These are phyloP conservation scores for Cheilosia soror DNA, from an alignment of 2,888 invertebrate genomes.

Conservation along the genomic window DNA sequence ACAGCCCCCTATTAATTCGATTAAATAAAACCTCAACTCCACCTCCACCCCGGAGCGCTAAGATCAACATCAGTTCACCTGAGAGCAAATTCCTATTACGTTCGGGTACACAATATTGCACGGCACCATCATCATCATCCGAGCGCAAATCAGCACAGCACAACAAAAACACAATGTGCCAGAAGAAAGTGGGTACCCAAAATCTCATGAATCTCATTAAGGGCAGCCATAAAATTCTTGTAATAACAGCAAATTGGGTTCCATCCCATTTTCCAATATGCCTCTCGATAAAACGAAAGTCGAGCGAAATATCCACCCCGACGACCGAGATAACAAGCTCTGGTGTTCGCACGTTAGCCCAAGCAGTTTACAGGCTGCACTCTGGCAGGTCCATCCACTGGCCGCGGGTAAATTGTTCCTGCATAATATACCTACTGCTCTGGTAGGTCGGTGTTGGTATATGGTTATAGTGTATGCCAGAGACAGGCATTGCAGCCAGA, in stretches of 20 bases:
- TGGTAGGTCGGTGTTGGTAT: conserved; percentile 22
- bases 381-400: conserved; percentile 2
- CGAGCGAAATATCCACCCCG: conserved; percentile 59
- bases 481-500: conserved; percentile 46
- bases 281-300: conserved; percentile 70
- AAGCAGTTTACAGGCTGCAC: conserved; percentile 58
- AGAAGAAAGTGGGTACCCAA: conserved; percentile 69
- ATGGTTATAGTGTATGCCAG: conserved; percentile 31
- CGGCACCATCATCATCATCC: conserved; percentile 57
- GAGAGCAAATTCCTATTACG: conserved; percentile 65
- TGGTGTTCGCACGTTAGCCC: conserved; percentile 52
- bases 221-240: conserved; percentile 79
- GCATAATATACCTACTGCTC: conserved; percentile 22
- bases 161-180: conserved; percentile 54
- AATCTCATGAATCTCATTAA: conserved; percentile 80
- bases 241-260: conserved; percentile 80
- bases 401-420: conserved; percentile 42
- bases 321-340: conserved; percentile 60
- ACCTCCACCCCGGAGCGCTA: conserved; percentile 43
- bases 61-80: conserved; percentile 71
- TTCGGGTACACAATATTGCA: conserved; percentile 68
- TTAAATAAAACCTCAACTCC: conserved; percentile 67
- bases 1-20: conserved; percentile 49
- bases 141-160: not conserved
- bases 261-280: conserved; percentile 78